Evolutionary conservation across 2,113 vertebrate species (phyloP).

Genomic region (Tachycineta bicolor): DNA sequence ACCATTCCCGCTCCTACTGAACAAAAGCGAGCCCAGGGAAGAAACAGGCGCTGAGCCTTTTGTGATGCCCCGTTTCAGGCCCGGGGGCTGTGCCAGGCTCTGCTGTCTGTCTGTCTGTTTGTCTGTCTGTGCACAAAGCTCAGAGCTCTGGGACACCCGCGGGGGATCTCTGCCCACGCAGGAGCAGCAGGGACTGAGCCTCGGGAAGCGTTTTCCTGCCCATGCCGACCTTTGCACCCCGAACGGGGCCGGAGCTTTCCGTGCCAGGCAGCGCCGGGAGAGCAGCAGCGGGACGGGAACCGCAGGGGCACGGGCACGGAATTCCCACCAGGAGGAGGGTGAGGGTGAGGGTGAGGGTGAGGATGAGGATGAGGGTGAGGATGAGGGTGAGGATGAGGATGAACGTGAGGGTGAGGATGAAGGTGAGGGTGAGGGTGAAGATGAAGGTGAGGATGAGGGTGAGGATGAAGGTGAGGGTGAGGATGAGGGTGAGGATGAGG

Average conservation of each 20-base stretch:
- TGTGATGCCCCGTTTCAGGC: rapidly evolving
- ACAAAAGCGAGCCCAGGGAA: not conserved
- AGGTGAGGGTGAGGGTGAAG: no score
- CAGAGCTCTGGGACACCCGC: not conserved
- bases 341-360: no score
- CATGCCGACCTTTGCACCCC: not conserved
- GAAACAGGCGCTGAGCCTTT: not conserved
- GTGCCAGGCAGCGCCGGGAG: not conserved
- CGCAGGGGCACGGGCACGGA: not conserved
- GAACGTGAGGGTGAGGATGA: no score
- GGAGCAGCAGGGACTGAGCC: not conserved
- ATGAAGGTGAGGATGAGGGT: no score
- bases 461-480: no score
- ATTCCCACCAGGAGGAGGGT: not conserved
- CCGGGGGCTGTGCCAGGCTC: not conserved
- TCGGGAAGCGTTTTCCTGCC: not conserved
- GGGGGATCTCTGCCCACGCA: rapidly evolving
- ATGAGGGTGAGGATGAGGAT: no score
- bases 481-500: no score
- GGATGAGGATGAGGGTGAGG: no score
- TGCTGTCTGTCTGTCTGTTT: not conserved
- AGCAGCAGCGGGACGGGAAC: not conserved
- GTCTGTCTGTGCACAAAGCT: not conserved
- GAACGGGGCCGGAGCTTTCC: not conserved
- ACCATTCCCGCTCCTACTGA: not conserved